A percentile compares a stretch with the other conserved stretches of the same genome.
phyloP scores from a whole-genome alignment of 2,113 vertebrate genomes.

The Steatornis caripensis region DNA sequence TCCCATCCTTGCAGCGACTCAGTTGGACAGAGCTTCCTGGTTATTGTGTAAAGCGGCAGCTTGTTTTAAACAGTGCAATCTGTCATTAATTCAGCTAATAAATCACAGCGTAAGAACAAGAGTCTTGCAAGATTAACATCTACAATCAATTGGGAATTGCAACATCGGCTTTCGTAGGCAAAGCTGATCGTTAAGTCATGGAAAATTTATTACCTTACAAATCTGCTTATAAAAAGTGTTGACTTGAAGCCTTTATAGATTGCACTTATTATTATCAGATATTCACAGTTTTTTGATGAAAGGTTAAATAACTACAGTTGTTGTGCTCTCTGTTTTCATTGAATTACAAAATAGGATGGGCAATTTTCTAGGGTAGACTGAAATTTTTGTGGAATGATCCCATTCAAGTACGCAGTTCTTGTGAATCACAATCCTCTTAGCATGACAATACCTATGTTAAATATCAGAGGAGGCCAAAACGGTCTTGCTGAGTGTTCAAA shows the following conservation, averaged over 20 bases:
- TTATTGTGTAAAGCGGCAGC: slow-evolving; percentile 60
- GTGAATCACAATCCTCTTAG: not conserved
- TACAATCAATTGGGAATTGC: slow-evolving; percentile 76
- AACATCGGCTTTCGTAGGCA: slow-evolving; percentile 61
- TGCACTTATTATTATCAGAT: slow-evolving; percentile 15
- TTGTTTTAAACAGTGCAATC: slow-evolving; percentile 51
- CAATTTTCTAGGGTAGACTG: not conserved
- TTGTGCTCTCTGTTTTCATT: not conserved
- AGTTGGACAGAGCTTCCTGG: not conserved
- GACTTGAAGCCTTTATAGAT: slow-evolving; percentile 56
- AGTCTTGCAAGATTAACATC: slow-evolving; percentile 73
- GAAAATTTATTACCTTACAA: slow-evolving; percentile 64
- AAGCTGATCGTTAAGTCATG: slow-evolving; percentile 61
- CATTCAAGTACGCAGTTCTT: not conserved
- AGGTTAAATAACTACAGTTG: slow-evolving; percentile 33
- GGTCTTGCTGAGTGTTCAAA: not conserved
- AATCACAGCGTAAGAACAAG: slow-evolving; percentile 68
- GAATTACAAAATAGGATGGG: not conserved
- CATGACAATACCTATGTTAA: not conserved
- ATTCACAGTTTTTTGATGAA: slow-evolving; percentile 5
- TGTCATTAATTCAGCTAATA: slow-evolving; percentile 75
- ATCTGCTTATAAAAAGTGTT: slow-evolving; percentile 57
- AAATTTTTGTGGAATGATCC: not conserved
- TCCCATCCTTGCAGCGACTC: slow-evolving; percentile 37
- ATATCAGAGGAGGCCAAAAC: not conserved